Evolutionary conservation across 2,888 invertebrate genomes (phyloP).

Genomic region (Pammene fasciana): DNA sequence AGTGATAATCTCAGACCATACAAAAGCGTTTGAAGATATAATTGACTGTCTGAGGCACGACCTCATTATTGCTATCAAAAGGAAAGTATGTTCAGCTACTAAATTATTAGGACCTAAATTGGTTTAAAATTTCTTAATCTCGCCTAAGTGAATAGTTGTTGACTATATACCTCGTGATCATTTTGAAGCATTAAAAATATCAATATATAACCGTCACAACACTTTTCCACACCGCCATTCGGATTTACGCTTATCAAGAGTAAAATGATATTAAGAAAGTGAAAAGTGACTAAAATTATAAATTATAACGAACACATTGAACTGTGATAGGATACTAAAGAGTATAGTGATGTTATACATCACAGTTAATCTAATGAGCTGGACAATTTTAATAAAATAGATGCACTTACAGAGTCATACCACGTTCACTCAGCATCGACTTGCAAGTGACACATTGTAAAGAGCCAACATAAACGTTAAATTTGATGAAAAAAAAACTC

Average conservation of each 20-base stretch:
- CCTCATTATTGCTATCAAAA: constrained; percentile 54
- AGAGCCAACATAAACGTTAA: too few species aligned
- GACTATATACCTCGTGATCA: constrained; percentile 20
- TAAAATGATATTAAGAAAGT: constrained; percentile 48
- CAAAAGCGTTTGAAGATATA: constrained; percentile 46
- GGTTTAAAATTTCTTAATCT: constrained; percentile 27
- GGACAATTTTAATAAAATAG: constrained; percentile 33
- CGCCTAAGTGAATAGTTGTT: constrained; percentile 32
- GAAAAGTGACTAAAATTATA: constrained; percentile 52
- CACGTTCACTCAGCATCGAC: too few species aligned
- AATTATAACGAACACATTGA: constrained; percentile 53
- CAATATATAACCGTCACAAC: constrained; percentile 29
- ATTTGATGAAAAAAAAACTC: too few species aligned
- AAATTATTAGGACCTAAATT: constrained; percentile 29
- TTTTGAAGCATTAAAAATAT: constrained; percentile 11
- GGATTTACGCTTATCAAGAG: constrained; percentile 34
- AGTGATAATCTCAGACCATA: constrained; percentile 21
- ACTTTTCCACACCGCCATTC: constrained; percentile 24
- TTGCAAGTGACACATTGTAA: too few species aligned
- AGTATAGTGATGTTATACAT: constrained; percentile 44
- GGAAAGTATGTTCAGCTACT: constrained; percentile 43
- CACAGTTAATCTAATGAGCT: constrained; percentile 39
- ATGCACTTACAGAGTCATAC: neutral
- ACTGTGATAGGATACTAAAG: constrained; percentile 51
- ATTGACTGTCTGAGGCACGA: constrained; percentile 60